Percentiles rank a stretch among this genome's conserved stretches.
Conservation (phyloP, 92 coral and sea anemone species). For the Epizoanthus illoricatus region DNA sequence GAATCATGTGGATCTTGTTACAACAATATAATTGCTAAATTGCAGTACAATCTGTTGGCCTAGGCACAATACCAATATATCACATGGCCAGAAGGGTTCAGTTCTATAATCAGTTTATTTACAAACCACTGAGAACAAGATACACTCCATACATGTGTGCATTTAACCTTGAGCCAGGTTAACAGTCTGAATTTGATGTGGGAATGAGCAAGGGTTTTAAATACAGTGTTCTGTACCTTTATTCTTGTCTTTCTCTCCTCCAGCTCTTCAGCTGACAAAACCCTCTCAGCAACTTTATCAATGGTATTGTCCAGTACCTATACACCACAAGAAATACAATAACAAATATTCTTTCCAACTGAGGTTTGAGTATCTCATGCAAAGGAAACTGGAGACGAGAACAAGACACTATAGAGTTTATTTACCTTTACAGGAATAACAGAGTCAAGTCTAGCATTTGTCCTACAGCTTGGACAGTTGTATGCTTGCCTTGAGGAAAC, state of each 20-base stretch:
- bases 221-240: conserved; percentile 25
- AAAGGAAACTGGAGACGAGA: too few species aligned
- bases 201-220: too few species aligned
- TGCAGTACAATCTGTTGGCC: not conserved
- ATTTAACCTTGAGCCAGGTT: too few species aligned
- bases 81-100: not conserved
- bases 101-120: too few species aligned
- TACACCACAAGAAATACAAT: not conserved
- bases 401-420: too few species aligned
- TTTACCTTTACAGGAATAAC: conserved; percentile 72
- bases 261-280: conserved; percentile 57
- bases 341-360: too few species aligned
- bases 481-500: conserved; percentile 44
- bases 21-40: not conserved
- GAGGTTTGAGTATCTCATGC: too few species aligned
- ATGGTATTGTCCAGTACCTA: conserved; percentile 74
- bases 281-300: conserved; percentile 59
- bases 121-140: too few species aligned
- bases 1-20: not conserved
- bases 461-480: conserved; percentile 76
- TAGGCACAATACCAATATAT: not conserved
- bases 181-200: too few species aligned
- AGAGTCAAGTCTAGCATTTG: conserved; percentile 48
- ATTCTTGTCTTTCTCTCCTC: conserved; percentile 52
- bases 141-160: too few species aligned